Conservation (phyloP, 1,140 invertebrate species). For the Drosophila ogumai region DNA sequence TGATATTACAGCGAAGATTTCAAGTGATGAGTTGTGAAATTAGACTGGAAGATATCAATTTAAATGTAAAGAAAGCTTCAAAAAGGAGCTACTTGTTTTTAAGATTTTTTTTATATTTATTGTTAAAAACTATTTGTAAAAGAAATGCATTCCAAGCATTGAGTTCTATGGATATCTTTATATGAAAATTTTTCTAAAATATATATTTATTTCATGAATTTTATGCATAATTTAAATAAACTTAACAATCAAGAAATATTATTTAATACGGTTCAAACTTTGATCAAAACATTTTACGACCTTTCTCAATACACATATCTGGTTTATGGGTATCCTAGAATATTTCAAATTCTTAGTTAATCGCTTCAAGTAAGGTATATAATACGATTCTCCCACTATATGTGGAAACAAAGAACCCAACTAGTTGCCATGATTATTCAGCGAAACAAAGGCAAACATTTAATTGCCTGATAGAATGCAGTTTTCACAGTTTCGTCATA, state of each 20-base stretch:
- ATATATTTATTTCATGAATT: background rate
- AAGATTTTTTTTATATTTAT: background rate
- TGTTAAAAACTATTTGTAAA: background rate
- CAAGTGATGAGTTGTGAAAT: background rate
- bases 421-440: slow-evolving; percentile 22
- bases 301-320: background rate
- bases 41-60: background rate
- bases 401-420: slow-evolving; percentile 35
- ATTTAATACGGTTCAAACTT: background rate
- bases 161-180: background rate
- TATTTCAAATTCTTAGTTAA: slow-evolving; percentile 6
- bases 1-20: background rate
- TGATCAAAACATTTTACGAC: background rate
- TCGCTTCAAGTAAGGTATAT: background rate
- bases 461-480: slow-evolving; percentile 73
- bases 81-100: background rate
- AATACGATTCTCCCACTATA: slow-evolving; percentile 10
- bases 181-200: background rate
- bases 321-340: background rate
- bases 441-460: slow-evolving; percentile 54
- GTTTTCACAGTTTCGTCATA: slow-evolving; percentile 55
- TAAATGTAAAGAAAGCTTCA: background rate
- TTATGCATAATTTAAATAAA: background rate
- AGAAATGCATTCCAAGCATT: background rate
- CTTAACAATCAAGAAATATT: background rate